Base-by-base conservation (phyloP, 2,797 vertebrate genomes). In the Mormyrops boulengeri region DNA sequence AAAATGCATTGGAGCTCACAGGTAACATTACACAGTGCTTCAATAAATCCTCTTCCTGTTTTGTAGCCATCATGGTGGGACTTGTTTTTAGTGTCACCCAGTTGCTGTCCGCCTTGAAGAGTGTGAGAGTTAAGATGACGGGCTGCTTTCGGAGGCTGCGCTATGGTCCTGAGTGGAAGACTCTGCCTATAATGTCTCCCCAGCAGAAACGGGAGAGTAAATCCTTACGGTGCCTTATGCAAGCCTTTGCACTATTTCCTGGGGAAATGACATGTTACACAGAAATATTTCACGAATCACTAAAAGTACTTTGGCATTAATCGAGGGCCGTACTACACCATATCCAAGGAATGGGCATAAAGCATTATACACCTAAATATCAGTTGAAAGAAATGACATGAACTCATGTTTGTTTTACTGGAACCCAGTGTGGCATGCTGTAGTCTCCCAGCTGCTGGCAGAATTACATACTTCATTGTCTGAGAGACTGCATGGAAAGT, bases 161-260 rank as follows among this genome's bases (percentile, higher is more conserved):
- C 55, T 82, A 38, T 52, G 38, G 4, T 55, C 22, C 22, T 19
- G 34, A 34, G 82, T 26, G 8, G 22, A 41, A 38, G 9, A 77
- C n/a, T 88, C 38, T 87, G 62, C 62, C 57, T 88, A 22, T 77
- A 38, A 49, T 85, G 89, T 85, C 49, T 80, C 66, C 66, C 77
- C 14, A 34, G 53, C 19, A 17, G 77, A 17, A 85, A n/a, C 14
- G 30, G 80, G 84, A 89, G 44, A 82, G 38, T 62, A 53, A 19
- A 89, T 41, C 34, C 8, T 44, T 30, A 26, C 12, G 12, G 89
- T 91, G 90, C 90, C 90, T 91, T 91, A 90, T 88, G 82, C 73
- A 84, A 89, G 85, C 87, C 52, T 90, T 90, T 91, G 88, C 89
- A 91, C 90, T 90, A 90, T 85, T 88, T 82, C 62, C 62, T 62